Percentiles rank a stretch among this genome's conserved stretches.
Conservation (phyloP, 2,888 invertebrate species). For the Steromphala cineraria region DNA sequence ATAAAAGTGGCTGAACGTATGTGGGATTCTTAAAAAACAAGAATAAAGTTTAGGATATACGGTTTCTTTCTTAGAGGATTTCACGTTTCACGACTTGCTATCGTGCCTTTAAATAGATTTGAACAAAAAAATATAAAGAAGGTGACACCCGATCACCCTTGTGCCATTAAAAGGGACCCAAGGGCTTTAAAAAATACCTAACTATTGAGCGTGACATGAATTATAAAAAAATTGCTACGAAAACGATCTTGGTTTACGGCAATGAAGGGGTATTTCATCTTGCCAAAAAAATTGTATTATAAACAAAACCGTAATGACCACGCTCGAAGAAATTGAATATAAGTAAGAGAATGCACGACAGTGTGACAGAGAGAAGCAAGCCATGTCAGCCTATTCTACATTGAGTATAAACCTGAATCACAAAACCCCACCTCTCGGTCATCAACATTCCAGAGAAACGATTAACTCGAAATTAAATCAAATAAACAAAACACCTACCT, state of each 20-base stretch:
- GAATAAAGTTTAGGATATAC: no score
- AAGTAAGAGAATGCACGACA: neutral
- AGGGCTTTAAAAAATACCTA: no score
- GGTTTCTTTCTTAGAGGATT: no score
- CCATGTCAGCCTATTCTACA: neutral
- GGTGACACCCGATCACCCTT: no score
- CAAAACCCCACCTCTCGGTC: neutral
- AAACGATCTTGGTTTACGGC: neutral
- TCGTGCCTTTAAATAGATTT: no score
- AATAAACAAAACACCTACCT: neutral
- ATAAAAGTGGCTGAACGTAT: no score
- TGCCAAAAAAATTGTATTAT: neutral
- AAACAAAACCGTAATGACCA: no score
- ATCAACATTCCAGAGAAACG: no score
- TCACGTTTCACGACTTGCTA: no score
- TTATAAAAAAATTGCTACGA: neutral
- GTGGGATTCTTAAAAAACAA: no score
- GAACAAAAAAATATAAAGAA: no score
- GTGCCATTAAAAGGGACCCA: neutral
- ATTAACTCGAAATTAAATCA: neutral
- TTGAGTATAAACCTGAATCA: conserved; percentile 13
- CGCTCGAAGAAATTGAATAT: neutral
- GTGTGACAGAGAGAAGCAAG: neutral
- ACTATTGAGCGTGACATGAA: no score
- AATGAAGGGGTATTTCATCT: neutral